phyloP scores from a whole-genome alignment of 1,140 invertebrate genomes.

The Heliconius nattereri region DNA sequence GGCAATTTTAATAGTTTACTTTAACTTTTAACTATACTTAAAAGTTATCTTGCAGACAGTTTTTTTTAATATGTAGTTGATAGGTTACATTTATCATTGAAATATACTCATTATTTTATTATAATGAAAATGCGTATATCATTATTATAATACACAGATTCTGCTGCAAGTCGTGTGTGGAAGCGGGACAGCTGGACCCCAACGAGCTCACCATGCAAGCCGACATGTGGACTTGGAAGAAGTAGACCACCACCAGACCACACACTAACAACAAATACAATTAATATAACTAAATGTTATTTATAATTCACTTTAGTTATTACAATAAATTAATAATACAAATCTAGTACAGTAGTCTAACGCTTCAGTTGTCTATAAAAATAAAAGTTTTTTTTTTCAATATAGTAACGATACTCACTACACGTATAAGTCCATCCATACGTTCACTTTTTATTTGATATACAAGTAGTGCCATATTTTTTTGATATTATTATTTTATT shows the following conservation, averaged over 20 bases:
- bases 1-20: no score
- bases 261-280: neutral
- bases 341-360: constrained; percentile 11
- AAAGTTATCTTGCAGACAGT: no score
- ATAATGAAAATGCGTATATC: no score
- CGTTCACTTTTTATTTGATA: neutral
- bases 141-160: constrained; percentile 78
- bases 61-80: no score
- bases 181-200: constrained; percentile 87
- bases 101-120: no score
- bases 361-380: neutral
- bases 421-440: no score
- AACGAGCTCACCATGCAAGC: constrained; percentile 51
- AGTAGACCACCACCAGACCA: constrained; percentile 37
- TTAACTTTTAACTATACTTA: no score
- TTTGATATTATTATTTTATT: neutral
- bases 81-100: no score
- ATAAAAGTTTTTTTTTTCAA: neutral
- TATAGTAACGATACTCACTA: neutral
- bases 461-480: neutral
- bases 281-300: constrained; percentile 7
- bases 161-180: constrained; percentile 94
- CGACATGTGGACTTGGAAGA: constrained; percentile 49
- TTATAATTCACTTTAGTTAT: constrained; percentile 29
- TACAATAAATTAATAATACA: constrained; percentile 10